Evolutionary conservation across 2,113 vertebrate genomes (phyloP), one percentile per base, ranked within the genome.

Genomic region (Mixornis gularis): DNA sequence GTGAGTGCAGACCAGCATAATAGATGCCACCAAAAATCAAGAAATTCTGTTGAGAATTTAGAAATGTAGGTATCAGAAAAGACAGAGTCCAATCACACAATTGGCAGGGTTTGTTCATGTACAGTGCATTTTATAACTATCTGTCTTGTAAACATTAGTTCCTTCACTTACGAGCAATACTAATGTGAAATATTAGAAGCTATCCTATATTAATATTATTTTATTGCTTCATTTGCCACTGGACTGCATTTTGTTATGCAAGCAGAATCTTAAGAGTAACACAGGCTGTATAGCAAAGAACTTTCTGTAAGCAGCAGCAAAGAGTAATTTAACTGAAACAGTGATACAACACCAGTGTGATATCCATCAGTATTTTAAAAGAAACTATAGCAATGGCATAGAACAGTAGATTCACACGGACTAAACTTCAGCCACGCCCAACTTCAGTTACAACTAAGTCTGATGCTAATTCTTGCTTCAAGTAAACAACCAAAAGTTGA

Each of bases 61-160:
- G 30, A 71, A 71, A 38, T 12, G 4, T 2, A 74, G 16, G 13
- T 38, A 46, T 66, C 48, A 27, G 15, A 74, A 73, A 27, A 49
- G 40, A 72, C 55, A 27, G 36, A 30, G 51, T 59, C 41, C 17
- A 29, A 19, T 19, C 17, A 32, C 4, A 13, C 27, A 51, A 0
- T 0, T 41, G 18, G 5, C 40, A 10, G 0, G 2, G 8, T 84
- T 93, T 56, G 40, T 29, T 85, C 16, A 36, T 0, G 1, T 51
- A 43, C 22, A 66, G 13, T 22, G 11, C 9, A 40, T 55, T 69
- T 65, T 51, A 52, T 21, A 65, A 71, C 17, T 78, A 13, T 49
- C 53, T 66, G 10, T 34, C 48, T 8, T 38, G 17, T 40, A 86
- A 92, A 63, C 4, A 20, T 58, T 36, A 36, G 36, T 77, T 56